These are phyloP conservation scores for Pseudochromis fuscus DNA, from an alignment of 2,797 vertebrate genomes.

Conservation along the genomic window DNA sequence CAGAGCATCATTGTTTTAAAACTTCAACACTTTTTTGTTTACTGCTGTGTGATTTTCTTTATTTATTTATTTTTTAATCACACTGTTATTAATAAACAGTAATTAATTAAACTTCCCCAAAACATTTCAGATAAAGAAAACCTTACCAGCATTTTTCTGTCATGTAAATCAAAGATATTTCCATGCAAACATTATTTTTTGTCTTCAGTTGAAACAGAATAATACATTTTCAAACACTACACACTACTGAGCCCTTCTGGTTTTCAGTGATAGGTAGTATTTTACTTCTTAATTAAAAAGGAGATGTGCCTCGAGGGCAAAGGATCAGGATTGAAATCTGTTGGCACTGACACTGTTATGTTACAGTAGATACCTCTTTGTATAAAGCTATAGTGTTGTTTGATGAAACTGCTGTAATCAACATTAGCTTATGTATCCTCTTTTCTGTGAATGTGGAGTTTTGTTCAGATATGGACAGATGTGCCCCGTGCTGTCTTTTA, in stretches of 20 bases:
- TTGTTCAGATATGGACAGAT: slow-evolving; percentile 15
- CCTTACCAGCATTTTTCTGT: no score
- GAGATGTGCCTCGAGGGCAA: slow-evolving; percentile 2
- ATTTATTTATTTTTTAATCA: no score
- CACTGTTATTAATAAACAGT: slow-evolving; percentile 6
- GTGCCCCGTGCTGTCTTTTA: slow-evolving; percentile 6
- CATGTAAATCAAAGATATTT: background rate
- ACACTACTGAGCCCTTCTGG: background rate
- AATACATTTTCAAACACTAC: background rate
- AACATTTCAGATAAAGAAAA: no score
- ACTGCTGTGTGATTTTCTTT: background rate
- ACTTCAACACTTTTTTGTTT: background rate
- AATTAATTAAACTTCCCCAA: slow-evolving; percentile 7
- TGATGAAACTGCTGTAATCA: background rate
- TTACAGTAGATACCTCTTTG: background rate
- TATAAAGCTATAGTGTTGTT: background rate
- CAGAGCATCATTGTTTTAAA: background rate
- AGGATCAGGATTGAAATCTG: slow-evolving; percentile 6
- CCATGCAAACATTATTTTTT: background rate
- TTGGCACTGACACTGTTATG: slow-evolving; percentile 2
- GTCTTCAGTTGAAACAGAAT: no score
- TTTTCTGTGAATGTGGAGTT: slow-evolving; percentile 9
- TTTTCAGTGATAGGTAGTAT: slow-evolving; percentile 11
- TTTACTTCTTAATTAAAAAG: slow-evolving; percentile 18
- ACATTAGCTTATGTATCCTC: background rate